Percentiles rank a stretch among this genome's conserved stretches.
Evolutionary conservation across 1,140 invertebrate genomes (phyloP).

Genomic region (Drosophila truncata): DNA sequence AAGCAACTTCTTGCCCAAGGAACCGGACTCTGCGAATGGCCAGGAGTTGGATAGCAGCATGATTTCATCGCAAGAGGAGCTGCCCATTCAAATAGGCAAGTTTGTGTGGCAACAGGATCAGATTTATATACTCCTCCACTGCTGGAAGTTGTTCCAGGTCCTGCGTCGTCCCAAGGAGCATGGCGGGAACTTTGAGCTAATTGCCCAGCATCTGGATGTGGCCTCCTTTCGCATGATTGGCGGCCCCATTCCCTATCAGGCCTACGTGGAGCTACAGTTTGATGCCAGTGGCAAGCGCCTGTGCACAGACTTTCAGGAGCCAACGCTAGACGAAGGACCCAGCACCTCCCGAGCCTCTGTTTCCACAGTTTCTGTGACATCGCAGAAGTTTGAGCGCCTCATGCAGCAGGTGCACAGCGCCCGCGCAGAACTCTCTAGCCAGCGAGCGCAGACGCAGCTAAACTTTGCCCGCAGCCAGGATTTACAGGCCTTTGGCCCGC

Average conservation of each 20-base stretch:
- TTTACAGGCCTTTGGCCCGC: constrained; percentile 39
- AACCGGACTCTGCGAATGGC: constrained; percentile 3
- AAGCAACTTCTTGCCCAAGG: constrained; percentile 53
- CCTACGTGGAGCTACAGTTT: constrained; percentile 58
- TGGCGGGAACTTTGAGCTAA: constrained; percentile 45
- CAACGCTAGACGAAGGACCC: neutral
- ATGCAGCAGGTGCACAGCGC: constrained; percentile 47
- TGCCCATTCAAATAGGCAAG: constrained; percentile 57
- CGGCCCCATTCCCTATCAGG: constrained; percentile 56
- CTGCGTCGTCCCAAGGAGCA: constrained; percentile 43
- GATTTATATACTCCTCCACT: constrained; percentile 56
- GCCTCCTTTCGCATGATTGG: constrained; percentile 30
- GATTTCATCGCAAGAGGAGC: constrained; percentile 44
- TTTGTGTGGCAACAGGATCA: constrained; percentile 52
- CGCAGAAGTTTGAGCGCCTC: constrained; percentile 40
- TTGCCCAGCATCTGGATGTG: constrained; percentile 40
- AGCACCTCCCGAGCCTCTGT: constrained; percentile 3
- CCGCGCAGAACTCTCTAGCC: constrained; percentile 44
- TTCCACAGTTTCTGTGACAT: neutral
- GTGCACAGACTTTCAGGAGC: constrained; percentile 56
- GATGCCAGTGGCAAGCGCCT: constrained; percentile 40
- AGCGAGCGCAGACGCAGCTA: constrained; percentile 51
- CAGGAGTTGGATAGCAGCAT: constrained; percentile 41
- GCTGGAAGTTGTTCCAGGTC: constrained; percentile 55
- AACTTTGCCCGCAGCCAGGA: constrained; percentile 46